Conservation (phyloP, 2,797 vertebrate species). For the Pempheris klunzingeri region DNA sequence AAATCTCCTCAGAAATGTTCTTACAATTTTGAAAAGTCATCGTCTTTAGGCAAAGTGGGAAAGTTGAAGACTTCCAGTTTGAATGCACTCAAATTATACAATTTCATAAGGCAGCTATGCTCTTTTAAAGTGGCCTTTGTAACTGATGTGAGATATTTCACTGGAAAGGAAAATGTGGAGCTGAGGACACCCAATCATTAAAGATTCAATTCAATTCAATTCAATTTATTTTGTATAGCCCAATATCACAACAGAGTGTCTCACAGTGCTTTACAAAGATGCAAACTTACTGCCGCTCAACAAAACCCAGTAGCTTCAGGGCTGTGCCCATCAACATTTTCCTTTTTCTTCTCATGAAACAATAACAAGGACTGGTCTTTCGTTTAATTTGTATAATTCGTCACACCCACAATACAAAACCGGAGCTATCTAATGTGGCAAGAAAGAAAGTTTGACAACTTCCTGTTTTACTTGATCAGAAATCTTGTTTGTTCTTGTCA, state of each 20-base stretch:
- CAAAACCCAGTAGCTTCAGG: slow-evolving; percentile 3
- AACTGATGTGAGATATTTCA: slow-evolving; percentile 27
- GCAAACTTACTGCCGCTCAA: background rate
- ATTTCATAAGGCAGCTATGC: background rate
- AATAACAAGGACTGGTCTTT: background rate
- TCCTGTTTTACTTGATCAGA: slow-evolving; percentile 54
- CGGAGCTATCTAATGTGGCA: background rate
- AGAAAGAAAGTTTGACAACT: slow-evolving; percentile 37
- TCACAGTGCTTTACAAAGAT: too few species aligned
- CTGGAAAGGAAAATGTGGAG: background rate
- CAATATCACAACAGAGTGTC: too few species aligned
- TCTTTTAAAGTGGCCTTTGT: background rate
- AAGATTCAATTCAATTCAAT: too few species aligned
- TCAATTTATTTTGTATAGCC: too few species aligned
- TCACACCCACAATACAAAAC: background rate
- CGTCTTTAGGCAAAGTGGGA: too few species aligned
- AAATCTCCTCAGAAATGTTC: too few species aligned
- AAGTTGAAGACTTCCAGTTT: too few species aligned
- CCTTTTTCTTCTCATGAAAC: background rate
- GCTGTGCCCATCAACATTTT: background rate
- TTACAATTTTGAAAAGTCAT: too few species aligned
- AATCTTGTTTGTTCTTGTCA: slow-evolving; percentile 66
- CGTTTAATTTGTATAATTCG: background rate
- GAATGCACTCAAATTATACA: background rate
- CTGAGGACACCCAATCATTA: background rate